These are phyloP conservation scores for Polyodon spathula DNA, from an alignment of 2,113 vertebrate genomes.

Conservation along the genomic window DNA sequence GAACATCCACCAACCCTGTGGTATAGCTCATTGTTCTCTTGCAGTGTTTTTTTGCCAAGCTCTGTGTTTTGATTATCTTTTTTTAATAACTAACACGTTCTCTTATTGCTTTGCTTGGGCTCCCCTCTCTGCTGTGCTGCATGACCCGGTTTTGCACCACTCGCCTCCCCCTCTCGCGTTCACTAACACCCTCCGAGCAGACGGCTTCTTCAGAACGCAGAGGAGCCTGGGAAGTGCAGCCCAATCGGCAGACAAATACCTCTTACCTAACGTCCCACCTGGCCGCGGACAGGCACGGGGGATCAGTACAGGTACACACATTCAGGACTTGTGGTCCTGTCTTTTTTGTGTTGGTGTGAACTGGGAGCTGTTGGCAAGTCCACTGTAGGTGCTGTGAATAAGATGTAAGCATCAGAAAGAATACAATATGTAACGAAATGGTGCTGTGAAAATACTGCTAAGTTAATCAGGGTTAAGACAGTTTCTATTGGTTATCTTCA, in stretches of 20 bases:
- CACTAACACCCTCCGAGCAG: slow-evolving; percentile 57
- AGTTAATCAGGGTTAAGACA: no score
- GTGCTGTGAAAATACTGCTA: no score
- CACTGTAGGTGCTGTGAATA: no score
- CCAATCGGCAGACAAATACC: slow-evolving; percentile 90
- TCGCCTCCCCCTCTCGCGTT: slow-evolving; percentile 30
- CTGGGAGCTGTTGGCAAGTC: no score
- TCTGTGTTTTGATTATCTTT: slow-evolving; percentile 29
- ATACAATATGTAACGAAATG: no score
- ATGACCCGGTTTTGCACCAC: slow-evolving; percentile 41
- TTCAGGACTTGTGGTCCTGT: no score
- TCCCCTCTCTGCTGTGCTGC: slow-evolving; percentile 52
- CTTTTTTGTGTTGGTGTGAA: no score
- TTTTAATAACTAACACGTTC: slow-evolving; percentile 42
- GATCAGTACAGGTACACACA: slow-evolving; percentile 91
- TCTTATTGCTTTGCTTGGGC: slow-evolving; percentile 58
- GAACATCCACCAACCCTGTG: no score
- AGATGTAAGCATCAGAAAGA: no score
- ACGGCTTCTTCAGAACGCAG: slow-evolving; percentile 79
- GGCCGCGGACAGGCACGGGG: slow-evolving; percentile 94
- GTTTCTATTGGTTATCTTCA: no score
- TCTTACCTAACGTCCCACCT: slow-evolving; percentile 93
- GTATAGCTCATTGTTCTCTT: neutral
- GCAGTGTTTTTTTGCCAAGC: slow-evolving; percentile 19
- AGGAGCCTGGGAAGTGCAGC: slow-evolving; percentile 95